Percentiles rank a stretch among this genome's conserved stretches.
These are phyloP conservation scores for Nicator chloris DNA, from an alignment of 2,113 vertebrate species.

Conservation along the genomic window DNA sequence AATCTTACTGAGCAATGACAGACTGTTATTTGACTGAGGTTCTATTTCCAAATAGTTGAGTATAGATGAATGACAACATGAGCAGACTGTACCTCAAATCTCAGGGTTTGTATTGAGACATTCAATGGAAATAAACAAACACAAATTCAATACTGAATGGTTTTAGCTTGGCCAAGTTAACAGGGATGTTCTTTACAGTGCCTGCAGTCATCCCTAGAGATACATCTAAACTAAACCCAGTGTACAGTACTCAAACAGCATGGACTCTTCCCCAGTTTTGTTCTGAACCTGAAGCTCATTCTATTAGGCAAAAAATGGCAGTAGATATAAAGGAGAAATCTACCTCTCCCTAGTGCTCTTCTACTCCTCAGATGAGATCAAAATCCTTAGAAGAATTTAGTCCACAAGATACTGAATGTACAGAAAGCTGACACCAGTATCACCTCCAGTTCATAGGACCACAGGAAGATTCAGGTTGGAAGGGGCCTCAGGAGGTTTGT, in stretches of 20 bases:
- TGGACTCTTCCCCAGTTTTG: neutral
- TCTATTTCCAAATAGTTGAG: neutral
- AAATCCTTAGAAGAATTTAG: neutral
- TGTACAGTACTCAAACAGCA: neutral
- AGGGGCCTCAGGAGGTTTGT: neutral
- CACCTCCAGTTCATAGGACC: neutral
- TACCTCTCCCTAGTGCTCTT: neutral
- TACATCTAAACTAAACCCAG: neutral
- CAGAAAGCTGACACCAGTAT: neutral
- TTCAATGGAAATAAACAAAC: neutral
- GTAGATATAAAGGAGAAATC: neutral
- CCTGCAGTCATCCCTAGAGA: neutral
- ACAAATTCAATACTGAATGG: neutral
- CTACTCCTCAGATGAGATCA: neutral
- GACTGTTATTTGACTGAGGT: neutral
- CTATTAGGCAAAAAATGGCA: neutral
- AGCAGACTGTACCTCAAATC: neutral
- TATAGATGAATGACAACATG: neutral
- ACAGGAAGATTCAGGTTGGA: neutral
- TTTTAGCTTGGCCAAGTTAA: neutral
- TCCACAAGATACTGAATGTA: neutral
- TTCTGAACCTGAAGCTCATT: neutral
- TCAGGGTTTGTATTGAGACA: neutral
- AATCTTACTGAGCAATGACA: neutral
- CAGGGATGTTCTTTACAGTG: neutral